A percentile compares a stretch with the other conserved stretches of the same genome.
Conservation (phyloP, 2,888 invertebrate species). For the Callinectes sapidus region DNA sequence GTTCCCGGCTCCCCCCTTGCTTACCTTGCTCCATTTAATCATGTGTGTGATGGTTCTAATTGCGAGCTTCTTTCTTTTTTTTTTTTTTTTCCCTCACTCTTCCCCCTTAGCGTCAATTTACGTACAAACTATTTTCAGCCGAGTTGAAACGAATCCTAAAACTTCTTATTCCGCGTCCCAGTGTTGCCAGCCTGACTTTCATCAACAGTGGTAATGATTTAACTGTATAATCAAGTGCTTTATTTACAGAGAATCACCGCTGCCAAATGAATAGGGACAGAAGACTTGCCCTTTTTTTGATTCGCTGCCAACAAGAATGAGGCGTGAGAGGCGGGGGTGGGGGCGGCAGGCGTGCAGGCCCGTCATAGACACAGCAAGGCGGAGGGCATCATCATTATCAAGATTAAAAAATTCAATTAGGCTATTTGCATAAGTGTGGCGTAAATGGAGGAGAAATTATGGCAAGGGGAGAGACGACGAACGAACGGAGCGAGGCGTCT, state of each 20-base stretch:
- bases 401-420: constrained; percentile 58
- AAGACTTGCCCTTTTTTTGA: neutral
- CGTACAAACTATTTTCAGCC: constrained; percentile 23
- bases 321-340: neutral
- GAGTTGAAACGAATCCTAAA: constrained; percentile 29
- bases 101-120: neutral
- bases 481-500: neutral
- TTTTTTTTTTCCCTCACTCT: neutral
- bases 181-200: neutral
- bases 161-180: neutral
- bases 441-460: constrained; percentile 52
- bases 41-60: neutral
- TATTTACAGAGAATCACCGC: constrained; percentile 33
- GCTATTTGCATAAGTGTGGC: constrained; percentile 59
- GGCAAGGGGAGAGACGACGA: neutral
- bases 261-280: neutral
- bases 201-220: neutral
- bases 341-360: neutral
- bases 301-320: neutral
- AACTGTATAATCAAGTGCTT: constrained; percentile 3
- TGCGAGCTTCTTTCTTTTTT: too few species aligned
- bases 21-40: neutral
- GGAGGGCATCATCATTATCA: constrained; percentile 48
- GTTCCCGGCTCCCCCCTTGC: neutral
- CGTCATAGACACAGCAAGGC: constrained; percentile 48